Base-by-base conservation (phyloP, 2,888 invertebrate genomes). In the Pimpla rufipes region DNA sequence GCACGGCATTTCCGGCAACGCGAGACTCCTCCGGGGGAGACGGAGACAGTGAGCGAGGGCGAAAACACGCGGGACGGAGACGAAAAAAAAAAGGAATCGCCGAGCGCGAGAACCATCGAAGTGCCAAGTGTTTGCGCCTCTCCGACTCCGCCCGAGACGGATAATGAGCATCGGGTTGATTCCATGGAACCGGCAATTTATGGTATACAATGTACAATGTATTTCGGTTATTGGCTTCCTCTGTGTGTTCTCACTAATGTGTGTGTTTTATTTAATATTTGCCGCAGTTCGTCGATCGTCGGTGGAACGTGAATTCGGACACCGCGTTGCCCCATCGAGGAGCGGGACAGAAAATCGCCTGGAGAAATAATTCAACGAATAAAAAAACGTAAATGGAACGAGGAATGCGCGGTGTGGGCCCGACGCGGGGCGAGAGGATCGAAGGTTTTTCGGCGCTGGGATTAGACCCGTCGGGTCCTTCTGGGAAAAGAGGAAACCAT, bases 1-100 rank as follows among this genome's bases (percentile, higher is more conserved):
- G 91, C 90, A 85, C 87, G 91, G 92, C 87, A 91, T 92, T 92
- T 92, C 92, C 91, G 92, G 90, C 90, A 92, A 91, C 83, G 89
- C 88, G 87, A 29, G 29, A 89, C 87, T 71, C 55, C 66, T 57
- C 81, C 3, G 29, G 29, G 5, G 3, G 29, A 29, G 29, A 5
- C 29, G 29, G 29, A 29, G 29, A 5, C 3, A 29, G 5, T 37
- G 11, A 37, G 42, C 29, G 70, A 74, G 52, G 2, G n/a, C 47
- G 40, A 50, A 57, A 70, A 57, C 67, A 45, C 50, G 74, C 50
- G 42, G 18, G 73, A 75, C 50, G 59, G 57, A 62, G 59, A 67
- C 50, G 23, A 29, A 75, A 75, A 45, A 55, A 74, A 50, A 70
- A 74, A 59, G 55, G 71, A 73, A 64, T 40, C 11, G 21, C 11